Evolutionary conservation across 2,888 invertebrate genomes (phyloP).

Genomic region (Dusona sp.): DNA sequence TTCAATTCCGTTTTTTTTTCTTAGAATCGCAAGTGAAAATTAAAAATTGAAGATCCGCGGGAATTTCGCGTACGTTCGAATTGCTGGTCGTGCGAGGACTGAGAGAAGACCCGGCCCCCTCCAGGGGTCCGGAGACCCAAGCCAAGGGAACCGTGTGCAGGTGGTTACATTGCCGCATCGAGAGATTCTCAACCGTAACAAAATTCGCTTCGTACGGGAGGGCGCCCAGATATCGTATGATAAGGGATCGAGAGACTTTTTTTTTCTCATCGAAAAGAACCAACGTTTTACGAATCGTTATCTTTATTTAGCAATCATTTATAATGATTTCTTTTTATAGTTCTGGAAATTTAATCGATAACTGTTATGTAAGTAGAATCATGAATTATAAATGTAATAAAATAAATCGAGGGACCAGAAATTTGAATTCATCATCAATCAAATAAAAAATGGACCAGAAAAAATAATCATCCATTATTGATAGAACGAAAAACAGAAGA

Average conservation of each 20-base stretch:
- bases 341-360: background rate
- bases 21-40: background rate
- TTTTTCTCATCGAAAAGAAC: background rate
- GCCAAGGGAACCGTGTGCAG: constrained; percentile 11
- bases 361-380: background rate
- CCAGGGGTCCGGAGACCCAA: constrained; percentile 10
- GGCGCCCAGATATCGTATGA: background rate
- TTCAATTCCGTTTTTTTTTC: background rate
- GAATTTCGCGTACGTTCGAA: constrained; percentile 42
- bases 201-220: background rate
- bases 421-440: background rate
- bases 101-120: constrained; percentile 26
- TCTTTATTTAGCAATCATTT: background rate
- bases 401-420: background rate
- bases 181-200: constrained; percentile 28
- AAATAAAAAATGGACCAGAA: background rate
- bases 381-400: background rate
- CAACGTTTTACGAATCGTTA: background rate
- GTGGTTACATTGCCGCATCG: constrained; percentile 22
- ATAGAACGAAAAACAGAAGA: background rate
- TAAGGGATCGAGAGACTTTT: background rate
- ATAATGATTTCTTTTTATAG: background rate
- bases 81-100: constrained; percentile 53
- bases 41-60: background rate
- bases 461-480: background rate